Evolutionary conservation across 2,113 vertebrate genomes (phyloP).

Genomic region (Panurus biarmicus): DNA sequence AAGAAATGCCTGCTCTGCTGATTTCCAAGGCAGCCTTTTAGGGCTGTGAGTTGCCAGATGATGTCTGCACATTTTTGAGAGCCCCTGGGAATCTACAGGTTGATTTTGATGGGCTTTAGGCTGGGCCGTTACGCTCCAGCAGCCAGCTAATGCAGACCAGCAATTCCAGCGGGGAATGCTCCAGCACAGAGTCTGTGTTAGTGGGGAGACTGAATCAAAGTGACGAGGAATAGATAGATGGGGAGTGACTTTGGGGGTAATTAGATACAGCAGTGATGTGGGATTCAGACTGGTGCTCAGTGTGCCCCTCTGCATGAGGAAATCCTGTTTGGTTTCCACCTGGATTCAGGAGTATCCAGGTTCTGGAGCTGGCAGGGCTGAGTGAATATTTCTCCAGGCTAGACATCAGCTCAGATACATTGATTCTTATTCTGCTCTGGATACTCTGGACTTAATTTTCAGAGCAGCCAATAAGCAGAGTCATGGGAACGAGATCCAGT

Average conservation of each 20-base stretch:
- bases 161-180: background rate
- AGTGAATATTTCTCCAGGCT: background rate
- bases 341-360: background rate
- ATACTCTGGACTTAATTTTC: slow-evolving; percentile 15
- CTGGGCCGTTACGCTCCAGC: accelerated
- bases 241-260: background rate
- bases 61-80: background rate
- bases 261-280: background rate
- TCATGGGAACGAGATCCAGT: background rate
- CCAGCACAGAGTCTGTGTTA: background rate
- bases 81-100: background rate
- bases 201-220: background rate
- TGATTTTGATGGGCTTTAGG: background rate
- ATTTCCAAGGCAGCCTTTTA: accelerated
- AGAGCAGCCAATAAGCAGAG: background rate
- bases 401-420: background rate
- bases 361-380: background rate
- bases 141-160: background rate
- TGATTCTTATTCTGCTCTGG: background rate
- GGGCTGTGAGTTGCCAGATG: background rate
- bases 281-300: background rate
- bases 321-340: background rate
- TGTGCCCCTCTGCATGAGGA: background rate
- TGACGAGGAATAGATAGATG: background rate
- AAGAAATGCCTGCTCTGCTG: background rate